Evolutionary conservation across 2,113 vertebrate species (phyloP).

Genomic region (Telmatochromis brichardi): DNA sequence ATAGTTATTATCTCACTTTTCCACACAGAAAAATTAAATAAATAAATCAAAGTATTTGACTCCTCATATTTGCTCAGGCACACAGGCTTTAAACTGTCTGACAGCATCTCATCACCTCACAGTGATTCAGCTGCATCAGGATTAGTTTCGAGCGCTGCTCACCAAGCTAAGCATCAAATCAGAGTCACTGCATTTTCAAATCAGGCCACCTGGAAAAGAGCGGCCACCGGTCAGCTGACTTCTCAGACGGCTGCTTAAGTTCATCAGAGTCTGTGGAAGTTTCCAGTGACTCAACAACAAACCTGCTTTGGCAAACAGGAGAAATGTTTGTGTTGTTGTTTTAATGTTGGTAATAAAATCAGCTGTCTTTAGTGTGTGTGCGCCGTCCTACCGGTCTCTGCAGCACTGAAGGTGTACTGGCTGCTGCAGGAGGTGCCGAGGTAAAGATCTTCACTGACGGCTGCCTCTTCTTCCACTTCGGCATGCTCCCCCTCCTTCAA

Average conservation of each 20-base stretch:
- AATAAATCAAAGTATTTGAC: neutral
- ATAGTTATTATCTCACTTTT: neutral
- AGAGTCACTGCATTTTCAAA: conserved; percentile 58
- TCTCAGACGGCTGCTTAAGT: conserved; percentile 75
- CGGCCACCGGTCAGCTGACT: conserved; percentile 67
- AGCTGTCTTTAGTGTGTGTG: neutral
- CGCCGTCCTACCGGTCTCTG: conserved; percentile 78
- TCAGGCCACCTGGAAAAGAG: conserved; percentile 74
- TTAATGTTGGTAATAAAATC: neutral
- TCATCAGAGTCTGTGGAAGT: conserved; percentile 76
- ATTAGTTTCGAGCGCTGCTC: neutral
- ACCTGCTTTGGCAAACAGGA: conserved; percentile 64
- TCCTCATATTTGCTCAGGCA: neutral
- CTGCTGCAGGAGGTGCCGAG: conserved; percentile 91
- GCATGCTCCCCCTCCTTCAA: conserved; percentile 71
- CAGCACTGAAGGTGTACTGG: conserved; percentile 85
- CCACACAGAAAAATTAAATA: neutral
- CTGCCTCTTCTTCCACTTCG: conserved; percentile 52
- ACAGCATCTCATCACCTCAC: neutral
- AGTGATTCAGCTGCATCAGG: neutral
- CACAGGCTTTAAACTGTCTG: neutral
- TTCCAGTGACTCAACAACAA: conserved; percentile 81
- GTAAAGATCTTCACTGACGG: conserved; percentile 69
- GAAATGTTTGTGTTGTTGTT: neutral
- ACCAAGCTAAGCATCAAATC: neutral